These are phyloP conservation scores for Alligator sinensis DNA, from an alignment of 2,113 vertebrate genomes.

Conservation along the genomic window DNA sequence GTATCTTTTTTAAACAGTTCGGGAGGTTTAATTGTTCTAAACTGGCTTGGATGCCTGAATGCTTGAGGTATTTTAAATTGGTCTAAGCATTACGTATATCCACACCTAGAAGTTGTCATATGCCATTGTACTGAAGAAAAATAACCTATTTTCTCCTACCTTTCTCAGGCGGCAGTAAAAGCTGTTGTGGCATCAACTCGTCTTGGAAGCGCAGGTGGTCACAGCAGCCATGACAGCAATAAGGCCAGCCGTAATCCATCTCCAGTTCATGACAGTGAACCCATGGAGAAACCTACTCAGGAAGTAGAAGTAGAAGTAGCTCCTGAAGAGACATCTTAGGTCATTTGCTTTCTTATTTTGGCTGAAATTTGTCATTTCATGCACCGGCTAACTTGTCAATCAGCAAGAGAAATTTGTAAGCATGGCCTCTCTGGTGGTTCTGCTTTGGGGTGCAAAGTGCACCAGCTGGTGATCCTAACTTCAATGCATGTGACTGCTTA, in stretches of 20 bases:
- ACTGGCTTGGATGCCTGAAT: too few species aligned
- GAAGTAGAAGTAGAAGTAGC: constrained; percentile 52
- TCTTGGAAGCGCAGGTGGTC: constrained; percentile 83
- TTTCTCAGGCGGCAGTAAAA: constrained; percentile 87
- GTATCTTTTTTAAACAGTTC: too few species aligned
- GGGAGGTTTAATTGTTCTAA: too few species aligned
- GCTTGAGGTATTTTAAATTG: too few species aligned
- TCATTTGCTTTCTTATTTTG: neutral
- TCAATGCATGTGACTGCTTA: constrained; percentile 90
- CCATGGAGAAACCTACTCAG: constrained; percentile 35
- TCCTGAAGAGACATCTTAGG: constrained; percentile 73
- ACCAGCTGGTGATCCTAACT: constrained; percentile 75
- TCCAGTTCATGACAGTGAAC: constrained; percentile 31
- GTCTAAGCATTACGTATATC: too few species aligned
- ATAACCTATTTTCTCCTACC: constrained; percentile 17
- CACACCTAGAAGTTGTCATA: neutral
- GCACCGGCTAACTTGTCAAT: constrained; percentile 72
- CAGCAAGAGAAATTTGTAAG: constrained; percentile 72
- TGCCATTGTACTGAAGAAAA: too few species aligned
- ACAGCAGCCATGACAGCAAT: constrained; percentile 75
- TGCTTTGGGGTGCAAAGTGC: constrained; percentile 70
- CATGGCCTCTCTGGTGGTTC: constrained; percentile 75
- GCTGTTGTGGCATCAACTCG: constrained; percentile 89
- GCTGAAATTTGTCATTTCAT: constrained; percentile 48
- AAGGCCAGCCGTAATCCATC: constrained; percentile 68